Conservation (phyloP, 2,113 vertebrate species). For the Grammomys dolichurus region DNA sequence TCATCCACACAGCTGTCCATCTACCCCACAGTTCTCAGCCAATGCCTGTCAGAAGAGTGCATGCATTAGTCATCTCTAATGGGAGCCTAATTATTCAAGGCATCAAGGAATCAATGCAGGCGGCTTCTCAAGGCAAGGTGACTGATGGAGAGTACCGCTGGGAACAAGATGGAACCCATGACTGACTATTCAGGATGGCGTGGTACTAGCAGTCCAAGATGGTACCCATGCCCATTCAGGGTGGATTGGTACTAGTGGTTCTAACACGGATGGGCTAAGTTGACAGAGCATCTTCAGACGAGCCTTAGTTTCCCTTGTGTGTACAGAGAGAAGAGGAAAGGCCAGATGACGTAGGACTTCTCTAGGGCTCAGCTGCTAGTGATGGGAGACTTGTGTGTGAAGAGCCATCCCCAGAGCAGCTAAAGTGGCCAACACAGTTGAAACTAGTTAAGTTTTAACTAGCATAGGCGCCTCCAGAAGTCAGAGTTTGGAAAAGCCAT, state of each 20-base stretch:
- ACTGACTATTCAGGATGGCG: no score
- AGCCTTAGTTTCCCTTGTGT: neutral
- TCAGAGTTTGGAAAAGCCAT: constrained; percentile 54
- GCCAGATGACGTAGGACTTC: no score
- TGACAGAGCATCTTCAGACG: neutral
- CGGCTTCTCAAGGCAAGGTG: constrained; percentile 24
- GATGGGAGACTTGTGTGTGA: neutral
- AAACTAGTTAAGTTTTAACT: constrained; percentile 52
- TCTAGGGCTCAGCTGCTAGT: neutral
- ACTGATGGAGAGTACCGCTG: neutral
- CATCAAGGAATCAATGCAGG: constrained; percentile 75
- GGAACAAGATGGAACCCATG: rapidly evolving
- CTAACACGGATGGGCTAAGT: no score
- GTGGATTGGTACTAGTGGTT: neutral
- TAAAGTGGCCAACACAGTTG: constrained; percentile 6
- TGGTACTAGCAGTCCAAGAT: neutral
- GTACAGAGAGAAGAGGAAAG: no score
- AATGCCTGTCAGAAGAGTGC: constrained; percentile 46
- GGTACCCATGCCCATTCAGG: no score
- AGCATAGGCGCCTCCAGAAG: constrained; percentile 38
- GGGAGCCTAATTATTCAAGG: constrained; percentile 15
- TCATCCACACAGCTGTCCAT: constrained; percentile 70
- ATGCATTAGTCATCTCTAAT: constrained; percentile 81
- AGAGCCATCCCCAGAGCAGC: neutral
- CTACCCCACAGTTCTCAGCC: constrained; percentile 49